Base-by-base conservation (phyloP, 2,888 invertebrate genomes). In the Melikaiella ostensackeni region DNA sequence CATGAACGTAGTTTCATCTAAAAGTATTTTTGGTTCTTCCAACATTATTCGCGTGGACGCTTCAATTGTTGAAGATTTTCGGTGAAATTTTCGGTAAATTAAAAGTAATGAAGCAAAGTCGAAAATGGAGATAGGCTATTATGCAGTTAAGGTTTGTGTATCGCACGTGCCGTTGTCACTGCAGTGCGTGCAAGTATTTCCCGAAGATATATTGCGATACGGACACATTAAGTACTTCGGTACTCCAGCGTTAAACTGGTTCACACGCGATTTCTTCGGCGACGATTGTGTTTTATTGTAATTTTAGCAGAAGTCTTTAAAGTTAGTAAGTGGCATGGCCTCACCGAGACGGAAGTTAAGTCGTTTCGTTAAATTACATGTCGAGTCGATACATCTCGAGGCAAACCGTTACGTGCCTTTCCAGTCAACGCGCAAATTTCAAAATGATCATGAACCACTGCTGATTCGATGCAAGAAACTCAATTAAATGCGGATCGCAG, bases 361-460 rank as follows among this genome's bases (percentile, higher is more conserved):
- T 46, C 66, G 46, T 70, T 70, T 27, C 30, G 66, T 70, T 70
- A 70, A 50, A 70, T 70, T 66, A 66, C 66, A 46, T 66, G 46
- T 16, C 24, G 19, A 27, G 27, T 66, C 66, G 66, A 46, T 66
- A 30, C 66, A 27, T 66, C 46, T 50, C 9, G 27, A 27, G 27
- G 42, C 16, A 19, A 70, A 70, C 70, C 70, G 70, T 70, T 70
- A 70, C 13, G 9, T 70, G n/a, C 57, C 24, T 27, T 57, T 24
- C 21, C 57, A 57, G 57, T 57, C 57, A 13, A 24, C 13, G 21
- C 27, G 42, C 46, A 46, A 66, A 66, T 27, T 66, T 66, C 66
- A 66, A 66, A 66, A 66, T 16, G 19, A 8, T 24, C 13, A 57
- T 13, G 24, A 57, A 6, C 24, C 24, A 57, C 27, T 30, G 38